Evolutionary conservation across 2,797 vertebrate genomes (phyloP), one percentile per base, ranked within the genome.

Genomic region (Notolabrus celidotus): DNA sequence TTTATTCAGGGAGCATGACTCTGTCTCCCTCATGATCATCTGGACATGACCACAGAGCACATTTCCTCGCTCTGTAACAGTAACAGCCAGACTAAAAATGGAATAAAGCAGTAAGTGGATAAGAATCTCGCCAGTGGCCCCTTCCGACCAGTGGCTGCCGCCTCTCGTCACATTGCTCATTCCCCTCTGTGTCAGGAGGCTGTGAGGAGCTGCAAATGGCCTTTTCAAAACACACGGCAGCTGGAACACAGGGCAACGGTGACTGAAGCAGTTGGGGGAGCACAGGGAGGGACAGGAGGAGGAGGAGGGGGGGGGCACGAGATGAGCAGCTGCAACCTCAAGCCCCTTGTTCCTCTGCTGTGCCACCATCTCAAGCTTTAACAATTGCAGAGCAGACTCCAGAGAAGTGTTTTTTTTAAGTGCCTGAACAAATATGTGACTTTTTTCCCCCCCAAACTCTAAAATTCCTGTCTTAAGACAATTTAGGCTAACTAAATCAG

Each of bases 191-290:
- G 91, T 93, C 91, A 91, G 87, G 76, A 86, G 86, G 74, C 86
- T 82, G 88, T 53, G 85, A 90, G 84, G 89, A 90, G 89, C 91
- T 87, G 93, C 91, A 94, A 95, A 94, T 94, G 93, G 91, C 87
- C 87, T 92, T 94, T 94, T 94, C 92, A 94, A 93, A 95, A 91
- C 84, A 74, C 91, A 92, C 88, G 92, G 93, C 94, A 95, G 94
- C 94, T 95, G 94, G 93, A 95, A 93, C 92, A 91, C 87, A 86
- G 92, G 93, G 91, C 94, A 95, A 94, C 95, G 94, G 94, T 94
- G 94, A 94, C 92, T 23, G 72, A 89, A 87, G 90, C 93, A 91
- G 92, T 94, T 94, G 93, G 91, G 90, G 92, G 88, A 77, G 86
- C 72, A 73, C 67, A 64, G 84, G 89, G 79, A 87, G 85, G 79